Base-by-base conservation (phyloP, 2,113 vertebrate species). In the Syngnathus typhle region DNA sequence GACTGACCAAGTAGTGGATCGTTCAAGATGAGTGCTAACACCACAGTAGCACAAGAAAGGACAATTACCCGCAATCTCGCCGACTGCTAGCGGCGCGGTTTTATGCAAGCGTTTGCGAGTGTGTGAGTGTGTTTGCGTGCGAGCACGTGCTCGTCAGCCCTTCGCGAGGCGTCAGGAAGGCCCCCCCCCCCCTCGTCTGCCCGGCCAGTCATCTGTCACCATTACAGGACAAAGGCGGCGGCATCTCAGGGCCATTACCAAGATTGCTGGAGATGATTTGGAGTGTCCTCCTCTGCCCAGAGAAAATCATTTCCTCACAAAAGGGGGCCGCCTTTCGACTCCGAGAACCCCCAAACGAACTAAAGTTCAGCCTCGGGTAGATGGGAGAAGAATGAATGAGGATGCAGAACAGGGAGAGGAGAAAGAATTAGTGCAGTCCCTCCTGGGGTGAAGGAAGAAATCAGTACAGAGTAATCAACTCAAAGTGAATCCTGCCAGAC, bases 241-340 rank as follows among this genome's bases (percentile, higher is more conserved):
- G 88, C 84, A 82, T 90, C 91, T 89, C 87, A 88, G 88, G 88
- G 79, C 87, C 84, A 89, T 93, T 93, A 91, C 86, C 84, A 92
- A 93, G 93, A 92, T 90, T 90, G 90, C 90, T 92, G 89, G 88
- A 93, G 90, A 91, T 78, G 82, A 87, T 89, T 92, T 90, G 89
- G 89, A 88, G 89, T 92, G 91, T 91, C 90, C 87, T 91, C 85
- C 88, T 91, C 88, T 87, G 84, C 85, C 84, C 77, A 41, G 77
- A 88, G 86, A 86, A 89, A 89, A 89, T 89, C 82, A 88, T 88
- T 89, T 88, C 85, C 88, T 85, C 88, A 88, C 88, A 87, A 87
- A 87, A 82, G 55, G 78, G 82, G 72, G 47, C 69, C 58, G 77
- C 71, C 81, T 65, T 68, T 82, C 47, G 19, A 78, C 85, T 85